phyloP scores from a whole-genome alignment of 30 jellyfish, hydroid and myxozoan species.

The Aurelia sp. region DNA sequence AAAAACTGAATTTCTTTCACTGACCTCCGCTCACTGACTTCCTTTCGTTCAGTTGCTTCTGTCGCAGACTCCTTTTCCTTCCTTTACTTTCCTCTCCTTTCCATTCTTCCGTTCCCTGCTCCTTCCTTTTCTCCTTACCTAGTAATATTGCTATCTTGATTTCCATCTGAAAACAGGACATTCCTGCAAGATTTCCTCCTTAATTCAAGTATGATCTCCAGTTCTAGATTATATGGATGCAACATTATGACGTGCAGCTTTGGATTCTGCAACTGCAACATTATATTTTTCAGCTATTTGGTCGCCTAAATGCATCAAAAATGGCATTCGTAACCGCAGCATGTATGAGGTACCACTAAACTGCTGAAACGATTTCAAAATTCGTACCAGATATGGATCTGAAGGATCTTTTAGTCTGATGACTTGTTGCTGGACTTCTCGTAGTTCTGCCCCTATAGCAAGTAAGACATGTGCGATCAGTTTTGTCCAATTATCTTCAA shows the following conservation, averaged over 20 bases:
- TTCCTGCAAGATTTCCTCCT: no score
- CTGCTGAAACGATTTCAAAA: not conserved
- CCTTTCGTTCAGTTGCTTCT: not conserved
- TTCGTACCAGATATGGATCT: constrained; percentile 67
- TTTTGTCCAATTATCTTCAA: no score
- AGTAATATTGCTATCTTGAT: no score
- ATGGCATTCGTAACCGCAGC: no score
- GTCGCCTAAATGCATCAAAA: no score
- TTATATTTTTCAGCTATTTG: no score
- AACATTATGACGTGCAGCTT: no score
- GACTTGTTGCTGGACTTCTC: constrained; percentile 84
- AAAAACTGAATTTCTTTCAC: not conserved
- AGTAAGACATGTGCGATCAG: not conserved
- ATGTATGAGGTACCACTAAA: no score
- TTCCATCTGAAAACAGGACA: no score
- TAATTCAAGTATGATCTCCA: no score
- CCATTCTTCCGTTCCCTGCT: not conserved
- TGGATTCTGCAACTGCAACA: no score
- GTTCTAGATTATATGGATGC: no score
- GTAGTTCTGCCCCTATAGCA: constrained; percentile 80
- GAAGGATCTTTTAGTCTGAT: constrained; percentile 59
- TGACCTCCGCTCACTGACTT: not conserved
- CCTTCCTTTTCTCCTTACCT: not conserved
- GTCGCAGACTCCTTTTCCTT: not conserved
- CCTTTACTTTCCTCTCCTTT: not conserved